These are phyloP conservation scores for Numenius arquata DNA, from an alignment of 2,113 vertebrate species.

Conservation along the genomic window DNA sequence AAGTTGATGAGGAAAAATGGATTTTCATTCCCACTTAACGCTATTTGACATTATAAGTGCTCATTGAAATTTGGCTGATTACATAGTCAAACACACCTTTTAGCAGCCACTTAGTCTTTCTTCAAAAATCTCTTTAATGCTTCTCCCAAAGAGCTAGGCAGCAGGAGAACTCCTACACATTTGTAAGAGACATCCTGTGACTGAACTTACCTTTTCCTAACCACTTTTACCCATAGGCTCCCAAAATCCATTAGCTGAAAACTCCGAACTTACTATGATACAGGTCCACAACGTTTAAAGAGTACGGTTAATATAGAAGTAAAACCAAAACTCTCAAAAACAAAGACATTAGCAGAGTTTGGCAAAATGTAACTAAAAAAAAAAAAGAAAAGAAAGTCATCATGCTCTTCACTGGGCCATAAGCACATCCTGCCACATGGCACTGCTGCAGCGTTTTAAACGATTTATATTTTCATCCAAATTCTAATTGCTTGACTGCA, in stretches of 20 bases:
- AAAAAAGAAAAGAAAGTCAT: too few relatives aligned
- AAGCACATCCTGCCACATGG: neutral
- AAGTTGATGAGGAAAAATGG: neutral
- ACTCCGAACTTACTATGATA: neutral
- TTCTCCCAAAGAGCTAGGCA: neutral
- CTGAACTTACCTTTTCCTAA: neutral
- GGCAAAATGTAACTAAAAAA: neutral
- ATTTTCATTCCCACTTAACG: neutral
- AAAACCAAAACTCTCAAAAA: neutral
- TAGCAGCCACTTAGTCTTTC: neutral
- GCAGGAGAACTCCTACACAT: neutral
- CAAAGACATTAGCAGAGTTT: neutral
- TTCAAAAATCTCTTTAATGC: neutral
- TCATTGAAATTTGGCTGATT: neutral
- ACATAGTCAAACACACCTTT: neutral
- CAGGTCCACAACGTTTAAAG: neutral
- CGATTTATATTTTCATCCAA: neutral
- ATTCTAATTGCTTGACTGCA: neutral
- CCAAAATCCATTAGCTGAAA: neutral
- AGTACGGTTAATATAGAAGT: neutral
- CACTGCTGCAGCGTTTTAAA: neutral
- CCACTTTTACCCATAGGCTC: neutral
- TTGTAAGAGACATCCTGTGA: neutral
- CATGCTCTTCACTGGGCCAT: neutral
- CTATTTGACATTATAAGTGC: neutral